Evolutionary conservation across 2,113 vertebrate genomes (phyloP).

Genomic region (Bombycilla garrulus): DNA sequence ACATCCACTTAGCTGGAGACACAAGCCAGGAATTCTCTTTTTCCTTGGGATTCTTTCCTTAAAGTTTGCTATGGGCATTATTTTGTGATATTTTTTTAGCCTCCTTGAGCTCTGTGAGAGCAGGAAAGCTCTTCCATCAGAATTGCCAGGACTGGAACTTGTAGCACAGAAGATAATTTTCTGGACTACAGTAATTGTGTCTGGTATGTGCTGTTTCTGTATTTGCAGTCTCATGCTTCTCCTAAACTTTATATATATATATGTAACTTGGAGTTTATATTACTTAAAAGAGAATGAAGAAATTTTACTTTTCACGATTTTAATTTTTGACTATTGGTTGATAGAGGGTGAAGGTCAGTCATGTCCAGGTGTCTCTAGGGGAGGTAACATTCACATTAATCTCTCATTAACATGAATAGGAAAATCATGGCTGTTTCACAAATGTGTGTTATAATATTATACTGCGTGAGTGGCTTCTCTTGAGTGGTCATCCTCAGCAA

Average conservation of each 20-base stretch:
- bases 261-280: not conserved
- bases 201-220: not conserved
- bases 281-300: not conserved
- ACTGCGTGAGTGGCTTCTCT: not conserved
- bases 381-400: not conserved
- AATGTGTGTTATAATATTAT: not conserved
- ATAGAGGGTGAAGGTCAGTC: not conserved
- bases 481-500: not conserved
- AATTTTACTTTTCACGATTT: not conserved
- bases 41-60: not conserved
- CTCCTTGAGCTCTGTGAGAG: not conserved
- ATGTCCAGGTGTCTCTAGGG: not conserved
- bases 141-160: not conserved
- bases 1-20: rapidly evolving
- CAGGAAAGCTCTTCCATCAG: not conserved
- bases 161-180: not conserved
- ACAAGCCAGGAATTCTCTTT: not conserved
- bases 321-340: not conserved
- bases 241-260: too few relatives aligned
- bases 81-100: not conserved
- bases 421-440: not conserved
- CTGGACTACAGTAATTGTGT: not conserved
- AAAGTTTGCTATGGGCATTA: not conserved
- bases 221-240: not conserved
- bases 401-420: not conserved